These are phyloP conservation scores for Hydrolagus colliei DNA, from an alignment of 2,797 vertebrate genomes.

Conservation along the genomic window DNA sequence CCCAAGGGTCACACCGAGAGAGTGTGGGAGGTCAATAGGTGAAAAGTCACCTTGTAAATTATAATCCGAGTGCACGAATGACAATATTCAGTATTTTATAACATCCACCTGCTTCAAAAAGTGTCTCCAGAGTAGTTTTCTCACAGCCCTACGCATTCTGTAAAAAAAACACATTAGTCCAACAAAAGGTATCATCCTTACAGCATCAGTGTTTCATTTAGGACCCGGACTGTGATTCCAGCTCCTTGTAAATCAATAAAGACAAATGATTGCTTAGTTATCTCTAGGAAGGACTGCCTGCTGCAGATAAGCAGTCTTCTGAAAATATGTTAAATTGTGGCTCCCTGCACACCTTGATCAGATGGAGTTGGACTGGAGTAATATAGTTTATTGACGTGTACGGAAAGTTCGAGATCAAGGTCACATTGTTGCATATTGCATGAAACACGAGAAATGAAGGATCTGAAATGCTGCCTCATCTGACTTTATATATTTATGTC, in stretches of 20 bases:
- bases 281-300: background rate
- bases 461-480: background rate
- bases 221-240: background rate
- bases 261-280: constrained; percentile 26
- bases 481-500: background rate
- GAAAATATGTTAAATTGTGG: constrained; percentile 16
- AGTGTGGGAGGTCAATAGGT: background rate
- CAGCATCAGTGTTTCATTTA: background rate
- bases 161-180: background rate
- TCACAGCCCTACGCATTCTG: background rate
- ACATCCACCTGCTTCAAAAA: background rate
- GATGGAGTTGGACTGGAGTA: background rate
- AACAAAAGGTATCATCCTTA: background rate
- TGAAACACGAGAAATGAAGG: background rate
- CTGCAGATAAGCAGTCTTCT: background rate
- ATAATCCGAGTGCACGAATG: background rate
- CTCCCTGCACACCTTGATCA: constrained; percentile 10
- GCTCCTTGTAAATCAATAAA: constrained; percentile 26
- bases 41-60: background rate
- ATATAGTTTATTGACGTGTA: constrained; percentile 16
- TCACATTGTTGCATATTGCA: background rate
- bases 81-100: background rate
- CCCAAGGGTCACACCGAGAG: constrained; percentile 8
- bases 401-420: background rate
- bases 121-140: background rate